Base-by-base conservation (phyloP, 2,888 invertebrate genomes). In the Dermolepida albohirtum region DNA sequence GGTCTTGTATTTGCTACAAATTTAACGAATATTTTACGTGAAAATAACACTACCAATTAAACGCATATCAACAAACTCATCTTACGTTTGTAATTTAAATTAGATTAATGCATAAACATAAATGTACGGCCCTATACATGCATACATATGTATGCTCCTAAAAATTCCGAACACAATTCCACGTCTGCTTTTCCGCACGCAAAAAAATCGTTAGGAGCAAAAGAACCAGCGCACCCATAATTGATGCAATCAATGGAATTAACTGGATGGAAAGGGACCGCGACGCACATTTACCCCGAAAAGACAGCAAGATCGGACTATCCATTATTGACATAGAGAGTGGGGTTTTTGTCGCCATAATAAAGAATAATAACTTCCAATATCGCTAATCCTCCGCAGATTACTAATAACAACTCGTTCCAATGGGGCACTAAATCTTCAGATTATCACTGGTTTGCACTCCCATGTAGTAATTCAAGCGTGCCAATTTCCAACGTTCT, bases 381-480 rank as follows among this genome's bases (percentile, higher is more conserved):
- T 68, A 63, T 51, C 68, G 67, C 65, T 69, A 73, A 72, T 70
- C 66, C 66, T 22, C 55, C 55, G 67, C 39, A 55, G 67, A 72
- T 70, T 70, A 71, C 70, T 72, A 69, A 67, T 72, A 68, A 55
- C 66, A 59, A 51, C 57, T 59, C 59, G 66, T 64, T 55, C 55
- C 63, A 49, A 40, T 22, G 49, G 27, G 52, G 11, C 63, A 64
- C 52, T 70, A 71, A 71, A 70, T 70, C 68, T 70, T 62, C 40
- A 70, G 71, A 71, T 71, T 71, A 71, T 71, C 68, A 62, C 59
- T 62, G 49, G 68, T 51, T 68, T 55, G 66, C 69, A 63, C 66
- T 69, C 66, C 41, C 47, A 47, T 50, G 40, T 40, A 16, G 67
- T 57, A 66, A 66, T 59, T 66, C 66, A 52, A 16, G 41, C 59